phyloP scores from a whole-genome alignment of 1,140 invertebrate species.

The Nomia melanderi region DNA sequence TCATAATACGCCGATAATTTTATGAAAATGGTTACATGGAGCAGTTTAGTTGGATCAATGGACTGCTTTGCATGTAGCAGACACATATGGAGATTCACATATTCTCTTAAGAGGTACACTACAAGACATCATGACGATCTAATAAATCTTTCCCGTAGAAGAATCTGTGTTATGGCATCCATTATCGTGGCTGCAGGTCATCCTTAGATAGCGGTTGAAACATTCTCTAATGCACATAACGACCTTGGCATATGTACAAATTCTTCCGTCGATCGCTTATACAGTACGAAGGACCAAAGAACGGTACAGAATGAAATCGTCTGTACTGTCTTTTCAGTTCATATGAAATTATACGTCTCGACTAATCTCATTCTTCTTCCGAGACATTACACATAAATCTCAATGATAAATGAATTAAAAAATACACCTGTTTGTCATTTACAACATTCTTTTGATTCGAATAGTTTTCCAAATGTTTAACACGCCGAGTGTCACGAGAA shows the following conservation, averaged over 20 bases:
- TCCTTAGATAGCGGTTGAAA: neutral
- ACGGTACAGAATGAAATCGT: neutral
- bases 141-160: slow-evolving; percentile 18
- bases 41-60: neutral
- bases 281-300: neutral
- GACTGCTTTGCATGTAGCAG: neutral
- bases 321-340: too few relatives aligned
- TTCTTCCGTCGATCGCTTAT: neutral
- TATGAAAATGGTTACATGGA: too few relatives aligned
- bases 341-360: too few relatives aligned
- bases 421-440: too few relatives aligned
- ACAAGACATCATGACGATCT: neutral
- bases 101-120: neutral
- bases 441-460: too few relatives aligned
- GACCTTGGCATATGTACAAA: slow-evolving; percentile 59
- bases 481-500: too few relatives aligned
- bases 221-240: slow-evolving; percentile 43
- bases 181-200: slow-evolving; percentile 18
- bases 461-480: too few relatives aligned
- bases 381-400: too few relatives aligned
- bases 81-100: neutral
- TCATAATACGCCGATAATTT: too few relatives aligned
- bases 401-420: too few relatives aligned
- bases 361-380: too few relatives aligned
- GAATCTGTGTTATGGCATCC: slow-evolving; percentile 13